Conservation (phyloP, 1,140 invertebrate genomes). For the Drosophila kikkawai region DNA sequence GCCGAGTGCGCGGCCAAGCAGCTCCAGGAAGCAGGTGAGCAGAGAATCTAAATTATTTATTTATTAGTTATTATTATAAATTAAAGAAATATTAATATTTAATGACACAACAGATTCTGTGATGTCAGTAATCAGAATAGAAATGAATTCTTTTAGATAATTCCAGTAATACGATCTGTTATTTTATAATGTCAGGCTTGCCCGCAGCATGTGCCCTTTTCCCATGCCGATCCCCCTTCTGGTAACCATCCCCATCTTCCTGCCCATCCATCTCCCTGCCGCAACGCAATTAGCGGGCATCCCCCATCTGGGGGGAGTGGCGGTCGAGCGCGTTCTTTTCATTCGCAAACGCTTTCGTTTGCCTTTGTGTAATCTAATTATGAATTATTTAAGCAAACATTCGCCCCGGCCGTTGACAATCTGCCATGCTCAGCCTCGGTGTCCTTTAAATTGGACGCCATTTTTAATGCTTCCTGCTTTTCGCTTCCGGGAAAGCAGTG, state of each 20-base stretch:
- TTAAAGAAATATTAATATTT: too few relatives aligned
- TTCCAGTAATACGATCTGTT: not conserved
- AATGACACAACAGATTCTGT: too few relatives aligned
- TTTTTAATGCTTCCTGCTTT: conserved; percentile 52
- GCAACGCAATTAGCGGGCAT: conserved; percentile 58
- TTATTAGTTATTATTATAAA: too few relatives aligned
- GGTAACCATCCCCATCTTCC: not conserved
- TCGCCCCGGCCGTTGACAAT: conserved; percentile 25
- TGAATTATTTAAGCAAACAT: conserved; percentile 79
- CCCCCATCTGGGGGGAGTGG: conserved; percentile 1
- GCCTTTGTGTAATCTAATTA: conserved; percentile 78
- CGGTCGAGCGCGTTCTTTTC: conserved; percentile 36
- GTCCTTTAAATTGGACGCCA: conserved; percentile 58
- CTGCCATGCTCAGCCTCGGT: conserved; percentile 9
- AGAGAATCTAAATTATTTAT: not conserved
- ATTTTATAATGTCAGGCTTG: not conserved
- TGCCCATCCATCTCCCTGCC: not conserved
- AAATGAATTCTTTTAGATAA: not conserved
- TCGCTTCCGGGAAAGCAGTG: not conserved
- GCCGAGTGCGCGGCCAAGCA: conserved; percentile 84
- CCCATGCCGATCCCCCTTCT: not conserved
- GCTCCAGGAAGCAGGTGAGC: conserved; percentile 83
- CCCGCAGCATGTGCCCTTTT: not conserved
- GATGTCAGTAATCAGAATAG: too few relatives aligned
- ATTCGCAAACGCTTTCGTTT: conserved; percentile 53